Conservation (phyloP, 2,797 vertebrate genomes). For the Xiphorhynchus erythropygius region DNA sequence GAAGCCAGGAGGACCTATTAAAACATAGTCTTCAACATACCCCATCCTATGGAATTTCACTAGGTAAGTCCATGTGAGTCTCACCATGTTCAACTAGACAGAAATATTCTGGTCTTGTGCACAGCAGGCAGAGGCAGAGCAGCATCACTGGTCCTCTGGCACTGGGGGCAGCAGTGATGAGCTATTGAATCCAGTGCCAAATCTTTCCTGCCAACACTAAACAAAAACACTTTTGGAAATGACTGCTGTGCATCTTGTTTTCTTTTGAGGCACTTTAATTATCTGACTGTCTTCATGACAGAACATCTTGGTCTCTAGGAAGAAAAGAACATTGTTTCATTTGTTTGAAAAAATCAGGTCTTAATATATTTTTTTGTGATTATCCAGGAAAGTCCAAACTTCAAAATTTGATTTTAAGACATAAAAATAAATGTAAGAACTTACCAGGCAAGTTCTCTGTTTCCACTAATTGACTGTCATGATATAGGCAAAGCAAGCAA, state of each 20-base stretch:
- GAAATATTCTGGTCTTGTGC: not conserved
- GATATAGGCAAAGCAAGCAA: not conserved
- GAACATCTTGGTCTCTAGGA: not conserved
- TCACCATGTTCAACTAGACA: not conserved
- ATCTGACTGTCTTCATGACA: not conserved
- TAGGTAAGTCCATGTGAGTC: not conserved
- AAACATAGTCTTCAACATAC: not conserved
- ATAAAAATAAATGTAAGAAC: not conserved
- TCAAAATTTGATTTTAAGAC: not conserved
- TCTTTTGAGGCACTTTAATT: not conserved
- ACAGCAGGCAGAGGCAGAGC: not conserved
- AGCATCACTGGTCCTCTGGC: not conserved
- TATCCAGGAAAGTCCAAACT: not conserved
- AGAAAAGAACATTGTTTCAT: not conserved
- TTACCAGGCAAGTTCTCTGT: not conserved
- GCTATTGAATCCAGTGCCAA: not conserved
- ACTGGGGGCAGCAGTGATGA: not conserved
- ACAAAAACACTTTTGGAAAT: not conserved
- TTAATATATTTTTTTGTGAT: not conserved
- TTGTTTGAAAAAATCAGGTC: not conserved
- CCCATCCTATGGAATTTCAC: not conserved
- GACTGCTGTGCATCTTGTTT: not conserved
- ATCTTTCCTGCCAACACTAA: not conserved
- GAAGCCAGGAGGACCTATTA: not conserved
- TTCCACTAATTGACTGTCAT: not conserved